Conservation (phyloP, 1,140 invertebrate genomes). For the Calephelis virginiensis region DNA sequence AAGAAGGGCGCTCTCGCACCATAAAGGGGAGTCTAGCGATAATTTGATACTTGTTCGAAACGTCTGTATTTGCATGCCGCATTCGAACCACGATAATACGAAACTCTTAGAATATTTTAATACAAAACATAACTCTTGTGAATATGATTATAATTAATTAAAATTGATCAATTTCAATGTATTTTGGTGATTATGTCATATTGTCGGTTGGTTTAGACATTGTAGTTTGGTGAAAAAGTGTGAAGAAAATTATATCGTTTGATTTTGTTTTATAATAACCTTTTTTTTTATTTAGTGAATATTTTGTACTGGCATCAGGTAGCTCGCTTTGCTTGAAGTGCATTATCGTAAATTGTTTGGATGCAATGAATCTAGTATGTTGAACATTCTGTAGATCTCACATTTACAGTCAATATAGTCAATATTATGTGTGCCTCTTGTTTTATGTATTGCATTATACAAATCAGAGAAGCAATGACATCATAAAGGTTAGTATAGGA, state of each 20-base stretch:
- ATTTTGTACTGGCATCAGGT: background rate
- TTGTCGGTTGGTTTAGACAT: background rate
- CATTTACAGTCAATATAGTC: background rate
- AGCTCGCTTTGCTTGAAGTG: conserved; percentile 9
- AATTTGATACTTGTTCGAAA: conserved; percentile 37
- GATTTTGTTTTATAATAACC: conserved; percentile 8
- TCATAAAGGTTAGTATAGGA: conserved; percentile 9
- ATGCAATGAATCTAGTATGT: conserved; percentile 5
- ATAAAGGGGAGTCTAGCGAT: conserved; percentile 64
- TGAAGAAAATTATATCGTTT: background rate
- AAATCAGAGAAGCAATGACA: conserved; percentile 2
- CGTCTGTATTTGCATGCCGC: conserved; percentile 47
- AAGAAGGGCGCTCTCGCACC: conserved; percentile 68
- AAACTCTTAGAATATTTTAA: conserved; percentile 42
- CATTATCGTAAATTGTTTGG: background rate
- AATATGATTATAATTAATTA: conserved; percentile 35
- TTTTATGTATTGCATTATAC: background rate
- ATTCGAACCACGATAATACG: conserved; percentile 43
- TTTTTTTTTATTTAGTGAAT: background rate
- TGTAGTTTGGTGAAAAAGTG: background rate
- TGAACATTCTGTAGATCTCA: background rate
- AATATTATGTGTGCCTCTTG: conserved; percentile 6
- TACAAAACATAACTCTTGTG: conserved; percentile 46
- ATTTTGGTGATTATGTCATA: background rate
- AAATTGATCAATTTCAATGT: conserved; percentile 16